Conservation (phyloP, 2,888 invertebrate species). For the Apantesis nais region DNA sequence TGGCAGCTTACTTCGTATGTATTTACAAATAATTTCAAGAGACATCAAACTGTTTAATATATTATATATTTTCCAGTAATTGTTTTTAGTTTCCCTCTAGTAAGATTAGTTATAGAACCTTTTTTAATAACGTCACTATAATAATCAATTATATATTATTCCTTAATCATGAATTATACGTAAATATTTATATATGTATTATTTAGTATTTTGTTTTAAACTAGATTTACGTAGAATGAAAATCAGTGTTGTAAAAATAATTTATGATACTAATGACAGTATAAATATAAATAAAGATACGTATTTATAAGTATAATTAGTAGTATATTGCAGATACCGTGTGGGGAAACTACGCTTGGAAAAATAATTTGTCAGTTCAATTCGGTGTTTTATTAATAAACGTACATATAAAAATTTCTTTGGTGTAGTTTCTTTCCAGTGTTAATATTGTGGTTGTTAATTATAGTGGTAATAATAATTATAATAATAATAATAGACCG, state of each 20-base stretch:
- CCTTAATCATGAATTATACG: slow-evolving; percentile 22
- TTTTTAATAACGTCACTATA: neutral
- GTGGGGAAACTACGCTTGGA: slow-evolving; percentile 86
- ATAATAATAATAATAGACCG: slow-evolving; percentile 40
- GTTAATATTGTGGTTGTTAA: slow-evolving; percentile 62
- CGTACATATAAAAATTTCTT: slow-evolving; percentile 68
- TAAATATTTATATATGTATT: slow-evolving; percentile 24
- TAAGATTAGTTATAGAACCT: slow-evolving; percentile 5
- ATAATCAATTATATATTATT: slow-evolving; percentile 18
- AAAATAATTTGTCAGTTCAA: slow-evolving; percentile 77
- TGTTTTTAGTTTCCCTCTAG: neutral
- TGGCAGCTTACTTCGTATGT: neutral
- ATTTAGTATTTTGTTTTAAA: slow-evolving; percentile 31
- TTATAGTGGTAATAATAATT: slow-evolving; percentile 50
- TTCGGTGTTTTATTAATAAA: slow-evolving; percentile 71
- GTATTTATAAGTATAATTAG: slow-evolving; percentile 27
- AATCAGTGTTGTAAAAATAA: slow-evolving; percentile 72
- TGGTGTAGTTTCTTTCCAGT: slow-evolving; percentile 81
- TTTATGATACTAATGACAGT: slow-evolving; percentile 52
- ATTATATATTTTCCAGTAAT: neutral
- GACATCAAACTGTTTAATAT: slow-evolving; percentile 7
- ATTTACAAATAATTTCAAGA: slow-evolving; percentile 1
- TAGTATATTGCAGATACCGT: slow-evolving; percentile 72
- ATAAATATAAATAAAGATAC: slow-evolving; percentile 48
- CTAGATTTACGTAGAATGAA: slow-evolving; percentile 43